phyloP scores from a whole-genome alignment of 2,888 invertebrate species.

The Eucriotettix oculatus region DNA sequence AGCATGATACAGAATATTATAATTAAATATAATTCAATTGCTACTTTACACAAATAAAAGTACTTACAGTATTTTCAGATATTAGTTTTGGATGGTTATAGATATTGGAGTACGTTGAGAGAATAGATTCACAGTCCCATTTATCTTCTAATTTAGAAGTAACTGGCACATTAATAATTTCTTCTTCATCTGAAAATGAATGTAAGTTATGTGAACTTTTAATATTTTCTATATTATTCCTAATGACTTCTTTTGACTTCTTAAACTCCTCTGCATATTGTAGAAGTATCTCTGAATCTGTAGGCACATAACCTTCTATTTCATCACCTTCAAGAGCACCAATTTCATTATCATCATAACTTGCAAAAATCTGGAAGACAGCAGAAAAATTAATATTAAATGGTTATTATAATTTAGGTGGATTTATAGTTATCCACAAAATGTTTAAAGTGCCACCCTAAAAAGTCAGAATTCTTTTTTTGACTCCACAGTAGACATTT shows the following conservation, averaged over 20 bases:
- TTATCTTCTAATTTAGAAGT: constrained; percentile 45
- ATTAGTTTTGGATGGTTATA: constrained; percentile 88
- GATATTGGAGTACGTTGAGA: constrained; percentile 77
- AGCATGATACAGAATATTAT: not conserved
- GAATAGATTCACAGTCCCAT: constrained; percentile 85
- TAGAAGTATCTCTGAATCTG: constrained; percentile 50
- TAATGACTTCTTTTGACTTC: constrained; percentile 26
- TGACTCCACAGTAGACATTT: no score
- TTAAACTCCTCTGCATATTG: constrained; percentile 61
- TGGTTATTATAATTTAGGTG: no score
- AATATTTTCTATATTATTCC: constrained; percentile 33
- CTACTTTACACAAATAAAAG: not conserved
- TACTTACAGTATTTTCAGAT: constrained; percentile 42
- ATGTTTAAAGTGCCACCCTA: no score
- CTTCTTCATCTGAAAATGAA: constrained; percentile 33
- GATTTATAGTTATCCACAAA: no score
- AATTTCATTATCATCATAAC: constrained; percentile 76
- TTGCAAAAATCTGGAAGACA: constrained; percentile 47
- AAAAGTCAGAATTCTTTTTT: no score
- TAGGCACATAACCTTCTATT: constrained; percentile 61
- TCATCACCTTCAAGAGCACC: constrained; percentile 83
- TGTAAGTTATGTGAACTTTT: not conserved
- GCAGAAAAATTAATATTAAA: not conserved
- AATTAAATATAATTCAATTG: not conserved
- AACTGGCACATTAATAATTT: constrained; percentile 40